Conservation (phyloP, 2,888 invertebrate species). For the Dexiosoma caninum region DNA sequence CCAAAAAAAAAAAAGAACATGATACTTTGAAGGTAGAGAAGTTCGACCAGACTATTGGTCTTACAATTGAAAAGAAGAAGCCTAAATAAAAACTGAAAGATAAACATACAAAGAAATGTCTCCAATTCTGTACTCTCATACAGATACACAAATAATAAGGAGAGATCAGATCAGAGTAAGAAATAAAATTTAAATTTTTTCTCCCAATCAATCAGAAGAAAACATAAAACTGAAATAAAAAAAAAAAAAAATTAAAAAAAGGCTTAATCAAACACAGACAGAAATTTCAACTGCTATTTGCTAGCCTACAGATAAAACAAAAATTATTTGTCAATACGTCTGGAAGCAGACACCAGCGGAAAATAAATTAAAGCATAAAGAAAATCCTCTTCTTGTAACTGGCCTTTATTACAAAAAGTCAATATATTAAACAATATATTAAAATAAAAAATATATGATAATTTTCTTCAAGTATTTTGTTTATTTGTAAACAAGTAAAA, state of each 20-base stretch:
- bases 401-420: no score
- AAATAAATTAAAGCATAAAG: background rate
- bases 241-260: no score
- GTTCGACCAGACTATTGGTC: background rate
- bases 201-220: background rate
- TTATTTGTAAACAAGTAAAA: background rate
- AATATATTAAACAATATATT: no score
- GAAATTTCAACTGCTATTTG: background rate
- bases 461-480: conserved; percentile 17
- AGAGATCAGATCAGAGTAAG: no score
- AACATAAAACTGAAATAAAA: no score
- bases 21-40: conserved; percentile 4
- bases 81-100: background rate
- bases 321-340: background rate
- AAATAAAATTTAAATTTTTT: background rate
- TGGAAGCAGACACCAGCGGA: background rate
- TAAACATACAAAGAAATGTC: background rate
- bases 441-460: background rate
- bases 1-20: background rate
- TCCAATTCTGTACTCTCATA: background rate
- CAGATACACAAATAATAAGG: no score
- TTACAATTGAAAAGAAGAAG: background rate
- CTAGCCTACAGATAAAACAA: background rate
- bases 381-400: no score
- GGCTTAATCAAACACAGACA: background rate